phyloP scores from a whole-genome alignment of 2,113 vertebrate genomes.

The Athene noctua region DNA sequence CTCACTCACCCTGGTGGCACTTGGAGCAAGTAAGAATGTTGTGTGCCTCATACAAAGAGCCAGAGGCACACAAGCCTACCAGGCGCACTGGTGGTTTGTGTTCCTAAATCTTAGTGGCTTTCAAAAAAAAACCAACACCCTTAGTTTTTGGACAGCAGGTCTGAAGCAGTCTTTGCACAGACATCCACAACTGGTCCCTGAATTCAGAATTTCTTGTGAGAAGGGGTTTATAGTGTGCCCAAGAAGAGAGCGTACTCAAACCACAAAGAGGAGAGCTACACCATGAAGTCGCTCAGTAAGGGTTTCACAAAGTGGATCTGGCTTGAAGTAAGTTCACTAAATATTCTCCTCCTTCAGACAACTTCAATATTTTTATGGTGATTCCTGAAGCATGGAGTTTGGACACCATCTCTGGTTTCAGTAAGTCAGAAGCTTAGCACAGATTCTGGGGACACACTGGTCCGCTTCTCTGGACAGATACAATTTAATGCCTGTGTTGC shows the following conservation, averaged over 20 bases:
- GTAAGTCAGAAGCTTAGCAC: not conserved
- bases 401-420: not conserved
- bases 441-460: not conserved
- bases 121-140: not conserved
- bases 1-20: rapidly evolving
- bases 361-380: not conserved
- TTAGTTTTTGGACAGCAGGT: not conserved
- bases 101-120: not conserved
- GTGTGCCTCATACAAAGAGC: not conserved
- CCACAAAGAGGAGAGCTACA: not conserved
- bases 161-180: not conserved
- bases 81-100: not conserved
- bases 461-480: not conserved
- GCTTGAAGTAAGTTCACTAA: not conserved
- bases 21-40: not conserved
- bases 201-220: not conserved
- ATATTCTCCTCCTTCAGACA: not conserved
- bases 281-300: rapidly evolving
- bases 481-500: not conserved
- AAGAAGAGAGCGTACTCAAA: not conserved
- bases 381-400: not conserved
- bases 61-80: not conserved
- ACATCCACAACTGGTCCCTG: not conserved
- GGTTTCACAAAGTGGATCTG: not conserved
- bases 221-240: not conserved